phyloP scores from a whole-genome alignment of 2,113 vertebrate species.

The Plecotus auritus region DNA sequence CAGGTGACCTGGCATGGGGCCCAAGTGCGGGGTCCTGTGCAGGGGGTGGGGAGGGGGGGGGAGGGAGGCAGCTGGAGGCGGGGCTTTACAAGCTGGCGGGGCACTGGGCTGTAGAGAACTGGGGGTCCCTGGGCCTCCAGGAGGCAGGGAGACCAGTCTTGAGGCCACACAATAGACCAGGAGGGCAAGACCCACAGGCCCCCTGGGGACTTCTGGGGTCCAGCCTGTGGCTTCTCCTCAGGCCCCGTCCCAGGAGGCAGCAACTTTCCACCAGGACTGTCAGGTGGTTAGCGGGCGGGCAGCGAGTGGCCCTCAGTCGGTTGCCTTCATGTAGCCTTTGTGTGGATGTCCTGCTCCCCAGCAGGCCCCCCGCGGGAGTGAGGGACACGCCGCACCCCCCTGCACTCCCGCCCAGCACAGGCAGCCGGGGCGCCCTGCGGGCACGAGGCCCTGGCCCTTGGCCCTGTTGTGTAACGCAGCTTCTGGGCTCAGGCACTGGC shows the following conservation, averaged over 20 bases:
- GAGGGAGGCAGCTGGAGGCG: neutral
- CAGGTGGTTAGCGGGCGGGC: rapidly evolving
- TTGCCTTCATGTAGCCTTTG: neutral
- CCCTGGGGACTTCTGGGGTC: neutral
- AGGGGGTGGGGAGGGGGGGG: rapidly evolving
- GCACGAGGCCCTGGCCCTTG: neutral
- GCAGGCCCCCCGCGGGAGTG: neutral
- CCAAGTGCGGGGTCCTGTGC: neutral
- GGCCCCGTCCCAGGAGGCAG: neutral
- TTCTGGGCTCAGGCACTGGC: neutral
- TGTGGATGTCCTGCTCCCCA: neutral
- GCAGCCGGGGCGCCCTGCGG: neutral
- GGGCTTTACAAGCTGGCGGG: neutral
- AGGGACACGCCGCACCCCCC: no score
- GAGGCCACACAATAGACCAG: neutral
- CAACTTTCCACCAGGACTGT: neutral
- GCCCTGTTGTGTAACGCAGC: neutral
- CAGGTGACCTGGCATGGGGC: neutral
- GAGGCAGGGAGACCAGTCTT: neutral
- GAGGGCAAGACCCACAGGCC: neutral
- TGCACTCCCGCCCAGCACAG: neutral
- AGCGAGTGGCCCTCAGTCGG: neutral
- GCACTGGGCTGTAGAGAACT: neutral
- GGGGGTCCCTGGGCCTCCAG: neutral
- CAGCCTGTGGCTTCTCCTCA: neutral